Base-by-base conservation (phyloP, 1,140 invertebrate species). In the Drosophila lini region DNA sequence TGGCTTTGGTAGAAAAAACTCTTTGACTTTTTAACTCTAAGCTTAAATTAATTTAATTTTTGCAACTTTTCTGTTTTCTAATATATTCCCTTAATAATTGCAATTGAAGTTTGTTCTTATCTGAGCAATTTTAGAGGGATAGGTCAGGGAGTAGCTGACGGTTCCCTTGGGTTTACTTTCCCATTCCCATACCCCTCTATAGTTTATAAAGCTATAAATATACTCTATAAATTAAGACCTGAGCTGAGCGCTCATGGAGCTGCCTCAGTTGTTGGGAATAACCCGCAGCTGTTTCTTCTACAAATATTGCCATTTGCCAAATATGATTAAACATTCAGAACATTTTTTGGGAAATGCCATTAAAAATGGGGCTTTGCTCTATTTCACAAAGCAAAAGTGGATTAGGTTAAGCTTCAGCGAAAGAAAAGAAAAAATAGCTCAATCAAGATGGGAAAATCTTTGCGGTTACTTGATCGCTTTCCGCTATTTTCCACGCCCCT, bases 271-370 rank as follows among this genome's bases (percentile, higher is more conserved):
- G 32, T 19, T 76, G 81, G 81, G 73, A 84, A 84, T 80, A 41
- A 28, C 76, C 77, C 36, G 34, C 80, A 82, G 74, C 80, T 82
- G 80, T 82, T 44, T 25, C 68, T 71, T 41, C 10, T 22, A 19
- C 13, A 41, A 58, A 50, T 41, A 25, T 32, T 28, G 38, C 38
- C 40, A 57, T 47, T 58, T 41, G 25, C 25, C 7, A 36, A 60
- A n/a, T 41, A 5, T 38, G 45, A 22, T 44, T 44, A 67, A 44
- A 31, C 40, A 67, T 52, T 15, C 6, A 60, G 16, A 55, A 41
- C 11, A 8, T 57, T 63, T 50, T 68, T 64, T 47, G 38, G 58
- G 58, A 53, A 69, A 57, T 57, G 50, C 68, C 64, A 55, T 36
- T 8, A 9, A 5, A 5, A 7, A 25, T 15, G 22, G 47, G 62